These are phyloP conservation scores for Apotomis betuletana DNA, from an alignment of 2,888 invertebrate genomes.

Conservation along the genomic window DNA sequence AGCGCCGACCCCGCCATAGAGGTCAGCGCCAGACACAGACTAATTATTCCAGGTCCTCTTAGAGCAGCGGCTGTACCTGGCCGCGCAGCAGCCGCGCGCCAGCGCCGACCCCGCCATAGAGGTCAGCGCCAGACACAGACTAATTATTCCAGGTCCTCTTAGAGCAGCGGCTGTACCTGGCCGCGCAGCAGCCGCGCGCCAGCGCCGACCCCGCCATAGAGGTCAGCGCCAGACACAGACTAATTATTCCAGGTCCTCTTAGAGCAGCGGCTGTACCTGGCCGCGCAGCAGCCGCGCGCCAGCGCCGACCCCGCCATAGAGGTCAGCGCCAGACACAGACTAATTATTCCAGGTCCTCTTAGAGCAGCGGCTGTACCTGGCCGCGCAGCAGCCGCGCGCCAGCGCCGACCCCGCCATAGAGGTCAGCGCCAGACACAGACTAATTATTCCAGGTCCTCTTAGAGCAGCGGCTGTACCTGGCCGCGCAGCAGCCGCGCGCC, in stretches of 20 bases:
- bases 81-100: no score
- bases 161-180: no score
- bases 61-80: no score
- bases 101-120: no score
- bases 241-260: no score
- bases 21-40: no score
- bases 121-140: no score
- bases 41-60: no score
- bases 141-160: no score
- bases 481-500: conserved; percentile 92
- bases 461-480: conserved; percentile 54
- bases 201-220: conserved; percentile 98
- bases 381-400: conserved; percentile 94
- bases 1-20: no score
- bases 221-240: conserved; percentile 87
- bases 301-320: conserved; percentile 98
- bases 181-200: conserved; percentile 71
- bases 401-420: conserved; percentile 52
- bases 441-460: conserved; percentile 74
- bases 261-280: conserved; percentile 63
- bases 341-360: conserved; percentile 74
- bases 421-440: neutral
- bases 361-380: conserved; percentile 73
- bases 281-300: conserved; percentile 87
- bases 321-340: conserved; percentile 87